phyloP scores from a whole-genome alignment of 2,888 invertebrate genomes.

The Microctonus hyperodae region DNA sequence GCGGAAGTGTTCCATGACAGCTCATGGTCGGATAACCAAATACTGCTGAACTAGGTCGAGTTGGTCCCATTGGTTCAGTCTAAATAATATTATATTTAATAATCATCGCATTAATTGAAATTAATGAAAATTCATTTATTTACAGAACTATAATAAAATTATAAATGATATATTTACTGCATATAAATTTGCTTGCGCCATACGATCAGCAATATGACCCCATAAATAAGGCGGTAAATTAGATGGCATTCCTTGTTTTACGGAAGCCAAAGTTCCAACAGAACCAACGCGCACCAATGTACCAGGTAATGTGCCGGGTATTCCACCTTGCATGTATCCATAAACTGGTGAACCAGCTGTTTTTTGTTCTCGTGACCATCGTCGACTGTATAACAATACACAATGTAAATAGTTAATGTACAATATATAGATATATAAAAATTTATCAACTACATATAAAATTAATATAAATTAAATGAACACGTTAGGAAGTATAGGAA shows the following conservation, averaged over 20 bases:
- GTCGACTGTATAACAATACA: constrained; percentile 70
- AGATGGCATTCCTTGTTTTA: constrained; percentile 59
- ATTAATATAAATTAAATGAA: neutral
- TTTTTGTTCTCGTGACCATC: constrained; percentile 91
- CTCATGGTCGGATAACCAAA: constrained; percentile 77
- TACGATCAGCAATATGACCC: constrained; percentile 90
- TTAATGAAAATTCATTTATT: neutral
- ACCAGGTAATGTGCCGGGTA: constrained; percentile 59
- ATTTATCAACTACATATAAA: constrained; percentile 10
- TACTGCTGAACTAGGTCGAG: constrained; percentile 83
- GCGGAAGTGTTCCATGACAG: constrained; percentile 69
- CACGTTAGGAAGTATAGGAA: neutral
- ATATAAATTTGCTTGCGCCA: constrained; percentile 86
- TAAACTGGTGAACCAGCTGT: constrained; percentile 79
- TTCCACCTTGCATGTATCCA: constrained; percentile 78
- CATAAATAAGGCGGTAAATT: constrained; percentile 75
- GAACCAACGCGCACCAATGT: constrained; percentile 59
- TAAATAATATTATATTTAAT: constrained; percentile 53
- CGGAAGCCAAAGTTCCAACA: constrained; percentile 58
- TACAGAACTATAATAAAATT: neutral
- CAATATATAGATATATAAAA: constrained; percentile 11
- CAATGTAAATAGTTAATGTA: neutral
- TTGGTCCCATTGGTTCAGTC: constrained; percentile 76
- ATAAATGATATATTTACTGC: constrained; percentile 68
- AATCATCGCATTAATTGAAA: constrained; percentile 55